These are phyloP conservation scores for Gambusia holbrooki DNA, from an alignment of 2,113 vertebrate species.

Conservation along the genomic window DNA sequence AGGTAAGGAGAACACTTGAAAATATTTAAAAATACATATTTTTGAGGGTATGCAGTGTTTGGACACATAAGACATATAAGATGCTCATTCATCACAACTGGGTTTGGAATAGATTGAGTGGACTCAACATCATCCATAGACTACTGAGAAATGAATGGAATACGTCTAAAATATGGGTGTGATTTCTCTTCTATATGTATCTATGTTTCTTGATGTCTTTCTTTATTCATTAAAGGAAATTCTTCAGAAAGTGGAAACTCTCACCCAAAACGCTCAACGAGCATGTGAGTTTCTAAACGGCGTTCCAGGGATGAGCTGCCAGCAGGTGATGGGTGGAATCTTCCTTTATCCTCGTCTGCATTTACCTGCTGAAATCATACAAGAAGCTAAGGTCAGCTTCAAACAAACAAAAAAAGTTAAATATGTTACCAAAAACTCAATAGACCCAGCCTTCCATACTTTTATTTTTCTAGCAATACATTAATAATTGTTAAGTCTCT, in stretches of 20 bases:
- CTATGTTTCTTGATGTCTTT: neutral
- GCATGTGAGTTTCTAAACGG: slow-evolving; percentile 50
- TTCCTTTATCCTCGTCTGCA: slow-evolving; percentile 62
- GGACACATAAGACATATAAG: no score
- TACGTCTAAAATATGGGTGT: no score
- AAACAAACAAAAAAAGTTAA: neutral
- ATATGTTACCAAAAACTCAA: neutral
- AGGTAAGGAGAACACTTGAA: slow-evolving; percentile 29
- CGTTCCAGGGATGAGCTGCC: slow-evolving; percentile 69
- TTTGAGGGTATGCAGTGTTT: no score
- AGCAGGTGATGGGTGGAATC: slow-evolving; percentile 55
- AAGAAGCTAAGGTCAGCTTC: slow-evolving; percentile 57
- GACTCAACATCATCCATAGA: no score
- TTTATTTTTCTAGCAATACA: neutral
- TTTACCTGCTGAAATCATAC: slow-evolving; percentile 32
- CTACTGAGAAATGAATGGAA: no score
- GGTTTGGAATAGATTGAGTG: no score
- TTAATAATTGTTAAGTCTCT: neutral
- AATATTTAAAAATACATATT: no score
- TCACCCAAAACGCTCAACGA: slow-evolving; percentile 58
- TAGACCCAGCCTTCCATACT: neutral
- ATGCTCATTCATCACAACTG: no score
- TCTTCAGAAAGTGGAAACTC: slow-evolving; percentile 20
- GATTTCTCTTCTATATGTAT: no score
- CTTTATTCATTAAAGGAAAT: slow-evolving; percentile 50